Evolutionary conservation across 1,140 invertebrate species (phyloP).

Genomic region (Vanessa tameamea): DNA sequence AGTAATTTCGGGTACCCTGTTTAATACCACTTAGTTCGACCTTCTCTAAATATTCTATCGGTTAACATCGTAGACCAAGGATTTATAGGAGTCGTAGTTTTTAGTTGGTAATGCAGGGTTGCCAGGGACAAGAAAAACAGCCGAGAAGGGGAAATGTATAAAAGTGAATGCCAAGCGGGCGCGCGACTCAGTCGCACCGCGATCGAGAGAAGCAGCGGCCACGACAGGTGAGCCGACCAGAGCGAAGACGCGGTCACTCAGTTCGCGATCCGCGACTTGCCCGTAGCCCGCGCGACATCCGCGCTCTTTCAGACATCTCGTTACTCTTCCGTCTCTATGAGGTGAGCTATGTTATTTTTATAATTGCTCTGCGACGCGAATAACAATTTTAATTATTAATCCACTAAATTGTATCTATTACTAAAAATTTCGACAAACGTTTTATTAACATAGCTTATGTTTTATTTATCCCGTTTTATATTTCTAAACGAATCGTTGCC

Average conservation of each 20-base stretch:
- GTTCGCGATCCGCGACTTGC: slow-evolving; percentile 18
- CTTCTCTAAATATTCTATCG: background rate
- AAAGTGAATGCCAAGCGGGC: slow-evolving; percentile 58
- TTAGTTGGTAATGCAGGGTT: slow-evolving; percentile 22
- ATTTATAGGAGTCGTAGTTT: background rate
- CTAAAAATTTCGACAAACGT: slow-evolving; percentile 20
- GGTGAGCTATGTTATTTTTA: slow-evolving; percentile 49
- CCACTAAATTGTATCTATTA: background rate
- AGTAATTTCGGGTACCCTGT: background rate
- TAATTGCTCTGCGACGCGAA: slow-evolving; percentile 33
- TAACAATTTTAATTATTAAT: slow-evolving; percentile 18
- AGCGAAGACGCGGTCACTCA: slow-evolving; percentile 19
- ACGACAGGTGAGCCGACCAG: slow-evolving; percentile 29
- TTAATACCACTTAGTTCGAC: slow-evolving; percentile 1
- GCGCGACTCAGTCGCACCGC: slow-evolving; percentile 68
- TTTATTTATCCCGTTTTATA: background rate
- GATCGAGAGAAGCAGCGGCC: slow-evolving; percentile 49
- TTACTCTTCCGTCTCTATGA: slow-evolving; percentile 56
- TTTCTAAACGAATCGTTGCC: background rate
- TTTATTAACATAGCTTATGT: background rate
- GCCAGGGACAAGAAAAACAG: slow-evolving; percentile 29
- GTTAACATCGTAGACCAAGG: background rate
- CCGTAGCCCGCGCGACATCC: slow-evolving; percentile 19
- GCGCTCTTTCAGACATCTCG: slow-evolving; percentile 19
- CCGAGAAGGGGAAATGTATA: slow-evolving; percentile 65